These are phyloP conservation scores for Drosophila anomelani DNA, from an alignment of 2,888 invertebrate genomes.

Conservation along the genomic window DNA sequence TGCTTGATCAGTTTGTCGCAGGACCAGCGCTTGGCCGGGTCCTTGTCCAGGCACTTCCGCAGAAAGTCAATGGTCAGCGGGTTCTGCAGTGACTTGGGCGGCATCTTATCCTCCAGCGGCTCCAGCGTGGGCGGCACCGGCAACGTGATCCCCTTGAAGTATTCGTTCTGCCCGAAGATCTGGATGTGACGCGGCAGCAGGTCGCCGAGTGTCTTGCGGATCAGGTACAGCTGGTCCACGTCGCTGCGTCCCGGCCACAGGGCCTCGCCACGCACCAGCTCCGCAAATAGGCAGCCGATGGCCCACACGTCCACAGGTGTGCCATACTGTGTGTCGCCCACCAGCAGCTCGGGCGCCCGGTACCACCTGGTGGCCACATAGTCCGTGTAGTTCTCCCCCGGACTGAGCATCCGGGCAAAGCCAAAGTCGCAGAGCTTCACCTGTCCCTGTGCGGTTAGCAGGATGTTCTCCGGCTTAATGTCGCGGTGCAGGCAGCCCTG, in stretches of 20 bases:
- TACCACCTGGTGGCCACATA: conserved; percentile 99
- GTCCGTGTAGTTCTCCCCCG: conserved; percentile 99
- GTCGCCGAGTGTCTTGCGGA: conserved; percentile 97
- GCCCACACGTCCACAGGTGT: conserved; percentile 99
- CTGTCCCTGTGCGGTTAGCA: conserved; percentile 95
- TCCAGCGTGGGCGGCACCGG: conserved; percentile 95
- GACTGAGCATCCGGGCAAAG: conserved; percentile 97
- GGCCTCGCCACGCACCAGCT: conserved; percentile 94
- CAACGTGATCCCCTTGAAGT: conserved; percentile 93
- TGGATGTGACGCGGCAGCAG: conserved; percentile 97
- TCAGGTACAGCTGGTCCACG: conserved; percentile 98
- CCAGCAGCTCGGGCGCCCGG: conserved; percentile 97
- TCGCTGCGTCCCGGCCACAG: conserved; percentile 99
- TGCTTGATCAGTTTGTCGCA: conserved; percentile 96
- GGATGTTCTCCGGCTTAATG: conserved; percentile 99
- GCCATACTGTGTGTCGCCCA: conserved; percentile 97
- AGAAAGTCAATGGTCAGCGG: conserved; percentile 92
- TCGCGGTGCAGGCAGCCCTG: conserved; percentile 98
- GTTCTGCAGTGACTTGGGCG: conserved; percentile 88
- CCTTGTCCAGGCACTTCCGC: conserved; percentile 97
- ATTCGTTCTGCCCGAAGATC: conserved; percentile 97
- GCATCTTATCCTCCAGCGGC: conserved; percentile 94
- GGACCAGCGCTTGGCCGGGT: conserved; percentile 95
- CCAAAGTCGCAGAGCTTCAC: conserved; percentile 99
- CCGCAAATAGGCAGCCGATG: conserved; percentile 96